Evolutionary conservation across 1,140 invertebrate genomes (phyloP).

Genomic region (Drosophila seguyi): DNA sequence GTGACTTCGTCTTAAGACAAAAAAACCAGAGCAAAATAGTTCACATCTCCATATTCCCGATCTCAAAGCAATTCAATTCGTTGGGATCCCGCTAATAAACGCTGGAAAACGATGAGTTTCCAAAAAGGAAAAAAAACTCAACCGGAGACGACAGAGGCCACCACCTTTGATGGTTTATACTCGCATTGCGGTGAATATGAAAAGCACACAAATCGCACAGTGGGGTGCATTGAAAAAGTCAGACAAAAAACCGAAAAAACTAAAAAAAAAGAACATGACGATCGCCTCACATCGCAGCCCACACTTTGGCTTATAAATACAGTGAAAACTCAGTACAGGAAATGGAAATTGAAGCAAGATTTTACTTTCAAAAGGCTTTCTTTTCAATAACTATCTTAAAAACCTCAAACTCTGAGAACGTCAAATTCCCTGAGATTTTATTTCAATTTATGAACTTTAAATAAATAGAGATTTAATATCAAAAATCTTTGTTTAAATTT

Average conservation of each 20-base stretch:
- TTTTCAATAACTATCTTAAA: background rate
- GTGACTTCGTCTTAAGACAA: conserved; percentile 22
- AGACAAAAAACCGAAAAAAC: conserved; percentile 16
- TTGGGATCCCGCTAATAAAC: conserved; percentile 60
- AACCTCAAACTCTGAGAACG: background rate
- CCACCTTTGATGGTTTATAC: conserved; percentile 13
- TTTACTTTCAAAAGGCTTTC: background rate
- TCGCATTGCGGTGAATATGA: conserved; percentile 69
- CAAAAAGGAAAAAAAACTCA: conserved; percentile 63
- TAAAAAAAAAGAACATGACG: conserved; percentile 16
- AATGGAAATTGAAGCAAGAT: background rate
- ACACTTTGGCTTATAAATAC: conserved; percentile 62
- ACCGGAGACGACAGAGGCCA: conserved; percentile 38
- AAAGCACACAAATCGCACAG: conserved; percentile 79
- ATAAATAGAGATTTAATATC: background rate
- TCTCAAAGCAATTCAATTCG: conserved; percentile 42
- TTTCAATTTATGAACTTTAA: background rate
- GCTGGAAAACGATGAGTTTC: conserved; percentile 80
- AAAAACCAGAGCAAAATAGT: conserved; percentile 36
- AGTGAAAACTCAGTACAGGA: conserved; percentile 2
- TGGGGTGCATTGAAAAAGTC: conserved; percentile 60
- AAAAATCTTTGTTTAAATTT: background rate
- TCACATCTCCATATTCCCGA: conserved; percentile 36
- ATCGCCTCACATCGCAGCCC: conserved; percentile 40
- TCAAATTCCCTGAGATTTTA: background rate